Base-by-base conservation (phyloP, 2,888 invertebrate species). In the Pemphredon lugubris region DNA sequence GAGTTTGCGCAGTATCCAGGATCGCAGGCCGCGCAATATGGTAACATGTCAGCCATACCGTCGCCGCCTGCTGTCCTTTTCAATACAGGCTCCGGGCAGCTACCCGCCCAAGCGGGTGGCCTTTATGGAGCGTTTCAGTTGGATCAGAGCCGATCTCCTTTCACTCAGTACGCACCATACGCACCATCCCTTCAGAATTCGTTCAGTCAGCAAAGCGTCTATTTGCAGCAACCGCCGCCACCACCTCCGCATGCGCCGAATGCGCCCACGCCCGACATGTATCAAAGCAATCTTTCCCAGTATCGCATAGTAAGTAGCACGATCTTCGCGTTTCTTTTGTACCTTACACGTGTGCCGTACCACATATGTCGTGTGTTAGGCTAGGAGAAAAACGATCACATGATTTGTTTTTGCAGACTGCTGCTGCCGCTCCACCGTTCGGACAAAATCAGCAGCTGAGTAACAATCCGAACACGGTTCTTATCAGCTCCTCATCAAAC, bases 401-500 rank as follows among this genome's bases (percentile, higher is more conserved):
- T n/a, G n/a, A n/a, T n/a, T n/a, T n/a, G n/a, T 39, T 40, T 51
- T 44, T 5, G 42, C 61, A 90, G 90, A 88, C 89, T 16, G 84
- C 90, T 11, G 87, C 89, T 2, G 88, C 88, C 37, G 93, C 93
- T 42, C 93, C 93, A 21, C 94, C 94, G 11, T 95, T 95, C 86
- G 95, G 95, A 14, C 96, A 96, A 87, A 95, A 94, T 53, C 96
- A 95, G 83, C 95, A 95, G 86, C 92, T 96, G 78, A 92, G 93
- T 75, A 96, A 93, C 87, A 96, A 95, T 89, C 96, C 96, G 51
- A 96, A 94, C 86, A 96, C 96, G 14, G 95, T 97, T 81, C 93
- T 97, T 83, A 97, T 97, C 79, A 96, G 96, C 37, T 95, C 96
- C 73, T 95, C 95, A 61, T 95, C 96, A 66, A 96, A 96, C 90